Evolutionary conservation across 1,140 invertebrate genomes (phyloP).

Genomic region (Bombus impatiens): DNA sequence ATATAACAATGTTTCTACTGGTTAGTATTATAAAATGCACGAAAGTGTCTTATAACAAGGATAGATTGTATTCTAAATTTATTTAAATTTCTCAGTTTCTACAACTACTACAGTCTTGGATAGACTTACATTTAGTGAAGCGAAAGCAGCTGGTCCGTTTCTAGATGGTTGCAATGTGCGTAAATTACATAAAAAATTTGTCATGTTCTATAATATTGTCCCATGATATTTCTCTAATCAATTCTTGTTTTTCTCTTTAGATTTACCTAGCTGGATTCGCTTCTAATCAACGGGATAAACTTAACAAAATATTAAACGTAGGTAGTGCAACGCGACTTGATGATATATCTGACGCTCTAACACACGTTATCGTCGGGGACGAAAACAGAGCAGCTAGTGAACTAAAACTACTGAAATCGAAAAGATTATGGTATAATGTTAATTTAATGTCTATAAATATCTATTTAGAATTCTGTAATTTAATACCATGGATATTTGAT

Average conservation of each 20-base stretch:
- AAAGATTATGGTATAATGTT: conserved; percentile 73
- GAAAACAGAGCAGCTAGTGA: conserved; percentile 78
- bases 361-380: conserved; percentile 90
- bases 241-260: conserved; percentile 71
- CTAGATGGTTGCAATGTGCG: conserved; percentile 92
- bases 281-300: conserved; percentile 86
- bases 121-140: conserved; percentile 85
- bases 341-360: conserved; percentile 88
- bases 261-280: conserved; percentile 87
- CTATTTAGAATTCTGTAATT: conserved; percentile 17
- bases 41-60: conserved; percentile 62
- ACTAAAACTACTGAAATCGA: conserved; percentile 79
- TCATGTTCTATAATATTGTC: not conserved
- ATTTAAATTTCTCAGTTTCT: conserved; percentile 22
- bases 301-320: conserved; percentile 89
- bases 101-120: conserved; percentile 75
- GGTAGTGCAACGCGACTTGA: conserved; percentile 92
- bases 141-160: conserved; percentile 89
- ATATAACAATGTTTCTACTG: conserved; percentile 17
- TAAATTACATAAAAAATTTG: conserved; percentile 65
- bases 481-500: conserved; percentile 60
- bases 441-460: not conserved
- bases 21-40: conserved; percentile 22
- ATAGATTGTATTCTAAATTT: conserved; percentile 32
- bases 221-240: not conserved